A percentile compares a stretch with the other conserved stretches of the same genome.
These are phyloP conservation scores for Phenganax marumi DNA, from an alignment of 92 coral and sea anemone species.

Conservation along the genomic window DNA sequence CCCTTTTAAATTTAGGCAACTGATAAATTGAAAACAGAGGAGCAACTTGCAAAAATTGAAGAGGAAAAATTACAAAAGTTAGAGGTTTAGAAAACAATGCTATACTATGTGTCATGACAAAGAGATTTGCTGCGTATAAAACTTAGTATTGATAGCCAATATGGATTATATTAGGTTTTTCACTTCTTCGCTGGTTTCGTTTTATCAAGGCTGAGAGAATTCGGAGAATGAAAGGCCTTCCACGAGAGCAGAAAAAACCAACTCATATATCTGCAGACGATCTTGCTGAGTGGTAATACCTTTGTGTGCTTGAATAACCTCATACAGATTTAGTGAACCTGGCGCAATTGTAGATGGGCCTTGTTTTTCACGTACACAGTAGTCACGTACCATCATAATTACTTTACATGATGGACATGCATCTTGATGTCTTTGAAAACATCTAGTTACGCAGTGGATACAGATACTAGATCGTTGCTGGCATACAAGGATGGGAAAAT, in stretches of 20 bases:
- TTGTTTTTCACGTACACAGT: too few species aligned
- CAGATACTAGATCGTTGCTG: conserved; percentile 68
- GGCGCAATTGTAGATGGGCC: too few species aligned
- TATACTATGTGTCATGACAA: neutral
- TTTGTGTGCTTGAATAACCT: neutral
- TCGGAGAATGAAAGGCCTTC: conserved; percentile 90
- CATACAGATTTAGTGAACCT: too few species aligned
- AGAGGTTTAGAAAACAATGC: conserved; percentile 55
- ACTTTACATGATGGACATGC: neutral
- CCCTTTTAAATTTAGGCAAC: conserved; percentile 60
- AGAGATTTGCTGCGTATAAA: neutral
- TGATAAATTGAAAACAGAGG: conserved; percentile 83
- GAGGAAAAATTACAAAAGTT: conserved; percentile 74
- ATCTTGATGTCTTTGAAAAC: neutral
- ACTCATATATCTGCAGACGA: conserved; percentile 94
- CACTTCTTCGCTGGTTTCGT: neutral
- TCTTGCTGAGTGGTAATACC: conserved; percentile 79
- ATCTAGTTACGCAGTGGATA: conserved; percentile 66
- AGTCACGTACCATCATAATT: neutral
- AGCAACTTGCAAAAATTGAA: conserved; percentile 81
- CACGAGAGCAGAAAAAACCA: conserved; percentile 57
- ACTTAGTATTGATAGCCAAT: neutral
- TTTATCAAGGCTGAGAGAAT: conserved; percentile 71
- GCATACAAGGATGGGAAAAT: conserved; percentile 84
- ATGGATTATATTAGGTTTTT: too few species aligned